Percentiles rank a stretch among this genome's conserved stretches.
Evolutionary conservation across 2,113 vertebrate species (phyloP).

Genomic region (Dromiciops gliroides): DNA sequence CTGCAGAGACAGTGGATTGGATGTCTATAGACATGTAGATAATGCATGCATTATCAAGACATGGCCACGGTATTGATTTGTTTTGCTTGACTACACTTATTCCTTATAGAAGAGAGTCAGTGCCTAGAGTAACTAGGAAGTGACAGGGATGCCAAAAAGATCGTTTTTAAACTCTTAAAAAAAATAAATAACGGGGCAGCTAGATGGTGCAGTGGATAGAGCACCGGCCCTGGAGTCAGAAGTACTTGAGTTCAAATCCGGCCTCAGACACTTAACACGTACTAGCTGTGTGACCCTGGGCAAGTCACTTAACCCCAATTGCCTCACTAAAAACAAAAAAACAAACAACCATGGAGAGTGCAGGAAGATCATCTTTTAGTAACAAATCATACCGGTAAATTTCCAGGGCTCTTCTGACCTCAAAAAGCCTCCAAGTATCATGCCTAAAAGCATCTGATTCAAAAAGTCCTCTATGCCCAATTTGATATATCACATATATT

Average conservation of each 20-base stretch:
- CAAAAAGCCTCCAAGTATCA: background rate
- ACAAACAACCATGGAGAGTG: background rate
- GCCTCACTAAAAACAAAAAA: too few species aligned
- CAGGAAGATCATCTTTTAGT: background rate
- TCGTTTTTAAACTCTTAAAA: background rate
- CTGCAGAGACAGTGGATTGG: background rate
- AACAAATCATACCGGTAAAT: background rate
- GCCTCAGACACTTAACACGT: too few species aligned
- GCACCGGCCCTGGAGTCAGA: too few species aligned
- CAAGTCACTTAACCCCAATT: too few species aligned
- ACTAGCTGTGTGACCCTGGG: too few species aligned
- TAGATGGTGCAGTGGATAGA: too few species aligned
- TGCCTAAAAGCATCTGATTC: background rate
- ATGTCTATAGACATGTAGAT: background rate
- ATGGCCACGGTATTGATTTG: background rate
- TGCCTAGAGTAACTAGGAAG: background rate
- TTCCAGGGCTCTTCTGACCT: background rate
- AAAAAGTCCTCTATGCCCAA: background rate
- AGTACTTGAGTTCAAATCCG: too few species aligned
- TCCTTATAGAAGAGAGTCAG: background rate
- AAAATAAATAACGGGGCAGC: too few species aligned
- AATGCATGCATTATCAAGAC: background rate
- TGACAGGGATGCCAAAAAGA: background rate
- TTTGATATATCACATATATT: background rate
- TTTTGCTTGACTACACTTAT: background rate